Percentiles rank a stretch among this genome's conserved stretches.
These are phyloP conservation scores for Hydraecia micacea DNA, from an alignment of 2,888 invertebrate species.

Conservation along the genomic window DNA sequence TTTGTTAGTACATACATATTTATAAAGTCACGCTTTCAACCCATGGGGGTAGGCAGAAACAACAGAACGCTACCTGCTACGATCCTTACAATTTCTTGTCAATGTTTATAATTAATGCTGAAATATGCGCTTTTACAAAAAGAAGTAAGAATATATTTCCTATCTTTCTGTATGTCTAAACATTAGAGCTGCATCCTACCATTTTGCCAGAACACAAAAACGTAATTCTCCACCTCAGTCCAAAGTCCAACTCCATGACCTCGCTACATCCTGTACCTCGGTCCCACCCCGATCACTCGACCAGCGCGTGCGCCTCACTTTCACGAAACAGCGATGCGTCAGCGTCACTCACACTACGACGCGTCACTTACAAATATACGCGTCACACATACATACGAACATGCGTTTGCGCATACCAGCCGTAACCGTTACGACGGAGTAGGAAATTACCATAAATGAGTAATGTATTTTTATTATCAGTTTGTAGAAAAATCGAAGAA, in stretches of 20 bases:
- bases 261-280: constrained; percentile 65
- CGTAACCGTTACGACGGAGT: constrained; percentile 63
- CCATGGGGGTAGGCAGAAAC: neutral
- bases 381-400: constrained; percentile 49
- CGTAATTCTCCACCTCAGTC: neutral
- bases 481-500: constrained; percentile 41
- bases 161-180: neutral
- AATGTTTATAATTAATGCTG: neutral
- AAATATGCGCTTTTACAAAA: neutral
- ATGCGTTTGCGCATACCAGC: constrained; percentile 42
- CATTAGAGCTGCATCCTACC: neutral
- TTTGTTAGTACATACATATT: neutral
- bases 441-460: constrained; percentile 56
- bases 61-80: neutral
- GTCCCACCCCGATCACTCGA: constrained; percentile 70
- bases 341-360: constrained; percentile 61
- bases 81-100: neutral
- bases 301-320: constrained; percentile 75
- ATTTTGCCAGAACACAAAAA: neutral
- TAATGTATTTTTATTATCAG: constrained; percentile 44
- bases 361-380: constrained; percentile 50
- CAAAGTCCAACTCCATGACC: constrained; percentile 43
- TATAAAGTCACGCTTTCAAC: neutral
- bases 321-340: constrained; percentile 71
- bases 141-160: neutral